Evolutionary conservation across 2,113 vertebrate genomes (phyloP).

Genomic region (Tachysurus vachellii): DNA sequence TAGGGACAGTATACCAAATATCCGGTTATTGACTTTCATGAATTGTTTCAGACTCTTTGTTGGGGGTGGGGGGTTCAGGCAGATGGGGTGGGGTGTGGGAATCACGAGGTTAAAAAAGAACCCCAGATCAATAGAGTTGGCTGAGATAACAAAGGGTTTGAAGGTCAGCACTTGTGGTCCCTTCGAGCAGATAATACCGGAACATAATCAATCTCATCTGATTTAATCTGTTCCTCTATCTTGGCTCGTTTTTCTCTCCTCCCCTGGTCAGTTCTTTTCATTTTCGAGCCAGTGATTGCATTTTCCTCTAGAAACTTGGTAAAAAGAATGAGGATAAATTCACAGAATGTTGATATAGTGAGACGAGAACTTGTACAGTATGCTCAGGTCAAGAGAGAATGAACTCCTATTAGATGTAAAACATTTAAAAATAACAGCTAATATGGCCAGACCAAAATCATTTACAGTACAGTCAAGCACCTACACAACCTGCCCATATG

Average conservation of each 20-base stretch:
- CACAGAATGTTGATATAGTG: not conserved
- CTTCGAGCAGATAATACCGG: slow-evolving; percentile 62
- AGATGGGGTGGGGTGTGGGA: slow-evolving; percentile 52
- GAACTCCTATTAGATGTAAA: not conserved
- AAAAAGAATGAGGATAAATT: slow-evolving; percentile 12
- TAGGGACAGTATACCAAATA: slow-evolving; percentile 63
- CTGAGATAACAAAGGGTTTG: slow-evolving; percentile 61
- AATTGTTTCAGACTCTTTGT: slow-evolving; percentile 68
- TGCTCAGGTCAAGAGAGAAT: not conserved
- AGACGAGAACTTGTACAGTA: not conserved
- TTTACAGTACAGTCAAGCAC: not conserved
- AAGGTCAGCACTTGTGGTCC: slow-evolving; percentile 59
- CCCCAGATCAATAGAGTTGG: slow-evolving; percentile 72
- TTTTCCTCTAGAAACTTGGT: slow-evolving; percentile 10
- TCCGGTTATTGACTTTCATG: slow-evolving; percentile 65
- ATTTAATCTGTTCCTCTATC: slow-evolving; percentile 48
- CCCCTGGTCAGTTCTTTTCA: slow-evolving; percentile 36
- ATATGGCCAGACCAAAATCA: not conserved
- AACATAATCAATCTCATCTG: slow-evolving; percentile 60
- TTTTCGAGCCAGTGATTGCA: slow-evolving; percentile 27
- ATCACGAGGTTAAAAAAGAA: slow-evolving; percentile 69
- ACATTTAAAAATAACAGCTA: not conserved
- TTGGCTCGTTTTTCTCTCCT: slow-evolving; percentile 35
- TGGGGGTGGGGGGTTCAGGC: slow-evolving; percentile 30
- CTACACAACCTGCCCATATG: not conserved